These are phyloP conservation scores for Athalia rosae DNA, from an alignment of 2,888 invertebrate species.

Conservation along the genomic window DNA sequence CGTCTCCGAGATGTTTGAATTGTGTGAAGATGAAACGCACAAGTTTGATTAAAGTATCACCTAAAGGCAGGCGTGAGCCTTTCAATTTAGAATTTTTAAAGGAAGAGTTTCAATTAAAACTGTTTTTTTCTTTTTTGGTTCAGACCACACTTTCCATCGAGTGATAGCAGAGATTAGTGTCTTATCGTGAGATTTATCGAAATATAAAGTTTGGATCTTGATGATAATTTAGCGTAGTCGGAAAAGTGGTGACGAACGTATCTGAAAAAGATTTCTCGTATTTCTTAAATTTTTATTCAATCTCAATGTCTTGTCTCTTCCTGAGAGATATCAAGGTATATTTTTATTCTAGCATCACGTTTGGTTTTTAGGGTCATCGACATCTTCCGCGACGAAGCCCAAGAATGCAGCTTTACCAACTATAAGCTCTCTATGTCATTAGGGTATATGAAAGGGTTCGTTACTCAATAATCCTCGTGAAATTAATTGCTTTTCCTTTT, in stretches of 20 bases:
- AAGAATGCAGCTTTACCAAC: conserved; percentile 14
- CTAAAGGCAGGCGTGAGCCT: conserved; percentile 35
- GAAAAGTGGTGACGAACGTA: too few relatives aligned
- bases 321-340: too few relatives aligned
- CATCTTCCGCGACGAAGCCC: conserved; percentile 36
- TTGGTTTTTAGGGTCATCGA: conserved; percentile 27
- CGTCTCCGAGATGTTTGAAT: neutral
- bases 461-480: neutral
- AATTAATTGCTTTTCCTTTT: too few relatives aligned
- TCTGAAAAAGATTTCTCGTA: too few relatives aligned
- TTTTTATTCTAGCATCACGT: conserved; percentile 5
- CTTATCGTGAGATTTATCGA: neutral
- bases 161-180: conserved; percentile 21
- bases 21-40: neutral
- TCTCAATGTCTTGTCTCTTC: too few relatives aligned
- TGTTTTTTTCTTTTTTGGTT: neutral
- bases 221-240: too few relatives aligned
- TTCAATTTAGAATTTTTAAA: conserved; percentile 1
- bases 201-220: too few relatives aligned
- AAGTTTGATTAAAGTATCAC: too few relatives aligned
- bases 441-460: conserved; percentile 28
- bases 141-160: conserved; percentile 13
- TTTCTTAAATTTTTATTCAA: neutral
- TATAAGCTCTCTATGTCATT: conserved; percentile 12
- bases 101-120: conserved; percentile 29